Base-by-base conservation (phyloP, 92 coral and sea anemone genomes). In the Zoanthus sociatus region DNA sequence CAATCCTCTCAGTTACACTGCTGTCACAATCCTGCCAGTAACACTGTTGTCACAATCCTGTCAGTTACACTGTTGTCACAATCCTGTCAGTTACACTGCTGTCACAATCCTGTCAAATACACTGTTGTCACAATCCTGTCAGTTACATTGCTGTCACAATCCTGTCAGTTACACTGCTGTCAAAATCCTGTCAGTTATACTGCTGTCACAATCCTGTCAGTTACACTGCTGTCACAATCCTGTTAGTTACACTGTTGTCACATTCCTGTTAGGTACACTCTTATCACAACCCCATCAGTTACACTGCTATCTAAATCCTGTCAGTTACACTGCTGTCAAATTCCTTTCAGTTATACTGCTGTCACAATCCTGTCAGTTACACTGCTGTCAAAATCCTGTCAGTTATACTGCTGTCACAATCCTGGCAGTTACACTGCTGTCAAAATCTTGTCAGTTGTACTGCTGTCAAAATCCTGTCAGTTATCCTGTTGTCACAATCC, bases 131-230 rank as follows among this genome's bases (percentile, higher is more conserved):
- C 4, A 37, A 2, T 37, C 4, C 42, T 37, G 4, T 37, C 42
- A 37, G 42, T 37, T 55, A 55, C 12, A 11, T 6, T 55, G 63
- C 5, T 64, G 71, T 18, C 33, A 18, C 26, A 64, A 21, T 64
- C 71, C n/a, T 64, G 71, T 64, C 71, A 64, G 20, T 64, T n/a
- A 3, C 26, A 64, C 71, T 64, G 71, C 71, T 3, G 71, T 64
- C 20, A 14, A 42, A 20, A 21, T 18, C 21, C 30, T 67, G 72
- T 20, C 21, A 67, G 0, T 20, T 16, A 21, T 0, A 67, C 1
- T 67, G 72, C 72, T 67, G 33, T 16, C 21, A 67, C 72, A 67
- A 10, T 31, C 72, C 30, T 67, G 72, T 67, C 26, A 67, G 21
- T 67, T 20, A 21, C 10, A 67, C 72, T 67, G 72, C 72, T 20